Conservation (phyloP, 2,797 vertebrate species). For the Falco novaeseelandiae region DNA sequence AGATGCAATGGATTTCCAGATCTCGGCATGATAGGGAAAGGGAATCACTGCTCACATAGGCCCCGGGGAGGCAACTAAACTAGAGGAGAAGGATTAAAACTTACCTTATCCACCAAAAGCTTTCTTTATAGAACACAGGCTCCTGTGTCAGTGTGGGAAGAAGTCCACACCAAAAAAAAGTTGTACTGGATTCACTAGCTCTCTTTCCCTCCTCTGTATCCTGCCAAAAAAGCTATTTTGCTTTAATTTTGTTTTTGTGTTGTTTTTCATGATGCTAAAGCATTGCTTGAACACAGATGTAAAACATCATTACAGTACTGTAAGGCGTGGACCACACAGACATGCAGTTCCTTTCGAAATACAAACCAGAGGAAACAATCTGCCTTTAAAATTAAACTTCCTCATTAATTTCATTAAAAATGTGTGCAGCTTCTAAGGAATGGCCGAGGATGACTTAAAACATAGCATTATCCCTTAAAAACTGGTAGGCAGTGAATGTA, state of each 20-base stretch:
- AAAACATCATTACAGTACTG: not conserved
- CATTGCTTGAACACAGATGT: conserved; percentile 6
- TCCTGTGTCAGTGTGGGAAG: not conserved
- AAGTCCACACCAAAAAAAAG: not conserved
- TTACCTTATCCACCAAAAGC: not conserved
- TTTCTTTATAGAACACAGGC: not conserved
- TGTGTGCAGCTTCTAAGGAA: not conserved
- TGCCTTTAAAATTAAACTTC: conserved; percentile 24
- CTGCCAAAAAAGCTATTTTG: conserved; percentile 50
- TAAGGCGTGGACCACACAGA: conserved; percentile 57
- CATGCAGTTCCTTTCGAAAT: not conserved
- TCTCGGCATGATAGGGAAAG: not conserved
- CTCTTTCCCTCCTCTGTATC: not conserved
- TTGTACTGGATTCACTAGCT: not conserved
- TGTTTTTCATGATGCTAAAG: conserved; percentile 32
- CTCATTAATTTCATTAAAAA: conserved; percentile 20
- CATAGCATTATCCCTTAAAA: not conserved
- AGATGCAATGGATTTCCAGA: not conserved
- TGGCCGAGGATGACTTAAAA: not conserved
- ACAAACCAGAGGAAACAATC: conserved; percentile 20
- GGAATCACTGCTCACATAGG: not conserved
- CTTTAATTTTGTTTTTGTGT: conserved; percentile 47
- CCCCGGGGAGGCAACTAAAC: not conserved
- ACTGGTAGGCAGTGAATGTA: not conserved
- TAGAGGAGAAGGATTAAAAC: not conserved